phyloP scores from a whole-genome alignment of 2,113 vertebrate species.

The Neogale vison region DNA sequence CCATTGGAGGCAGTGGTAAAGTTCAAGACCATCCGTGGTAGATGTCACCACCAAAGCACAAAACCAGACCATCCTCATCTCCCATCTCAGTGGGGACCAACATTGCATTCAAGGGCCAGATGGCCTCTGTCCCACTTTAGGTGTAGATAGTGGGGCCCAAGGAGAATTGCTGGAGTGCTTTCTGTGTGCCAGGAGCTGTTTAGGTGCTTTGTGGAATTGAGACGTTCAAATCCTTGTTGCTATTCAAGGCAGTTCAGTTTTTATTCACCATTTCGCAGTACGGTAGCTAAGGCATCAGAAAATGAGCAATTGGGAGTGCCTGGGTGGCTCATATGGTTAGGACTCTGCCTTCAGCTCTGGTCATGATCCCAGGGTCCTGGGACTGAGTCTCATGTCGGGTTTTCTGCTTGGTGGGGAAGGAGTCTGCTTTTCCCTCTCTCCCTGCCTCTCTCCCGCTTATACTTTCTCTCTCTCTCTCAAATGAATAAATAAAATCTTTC shows the following conservation, averaged over 20 bases:
- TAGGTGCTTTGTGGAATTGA: background rate
- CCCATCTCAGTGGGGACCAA: background rate
- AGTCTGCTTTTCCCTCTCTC: no score
- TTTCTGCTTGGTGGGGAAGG: no score
- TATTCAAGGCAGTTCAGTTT: background rate
- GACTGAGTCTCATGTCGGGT: no score
- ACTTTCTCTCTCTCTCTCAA: no score
- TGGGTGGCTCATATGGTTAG: no score
- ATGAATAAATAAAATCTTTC: no score
- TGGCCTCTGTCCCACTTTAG: background rate
- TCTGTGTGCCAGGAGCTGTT: background rate
- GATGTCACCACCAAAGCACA: background rate
- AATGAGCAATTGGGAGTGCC: background rate
- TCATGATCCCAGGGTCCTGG: no score
- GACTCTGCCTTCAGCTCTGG: no score
- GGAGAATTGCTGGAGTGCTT: background rate
- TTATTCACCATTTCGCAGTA: background rate
- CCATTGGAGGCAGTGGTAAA: background rate
- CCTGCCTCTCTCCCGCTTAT: no score
- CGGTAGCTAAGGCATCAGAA: background rate
- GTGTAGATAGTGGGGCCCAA: background rate
- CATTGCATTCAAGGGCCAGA: background rate
- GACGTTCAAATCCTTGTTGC: background rate
- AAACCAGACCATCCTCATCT: background rate
- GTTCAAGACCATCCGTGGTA: background rate